Evolutionary conservation across 2,113 vertebrate genomes (phyloP), one percentile per base, ranked within the genome.

Genomic region (Coregonus clupeaformis): DNA sequence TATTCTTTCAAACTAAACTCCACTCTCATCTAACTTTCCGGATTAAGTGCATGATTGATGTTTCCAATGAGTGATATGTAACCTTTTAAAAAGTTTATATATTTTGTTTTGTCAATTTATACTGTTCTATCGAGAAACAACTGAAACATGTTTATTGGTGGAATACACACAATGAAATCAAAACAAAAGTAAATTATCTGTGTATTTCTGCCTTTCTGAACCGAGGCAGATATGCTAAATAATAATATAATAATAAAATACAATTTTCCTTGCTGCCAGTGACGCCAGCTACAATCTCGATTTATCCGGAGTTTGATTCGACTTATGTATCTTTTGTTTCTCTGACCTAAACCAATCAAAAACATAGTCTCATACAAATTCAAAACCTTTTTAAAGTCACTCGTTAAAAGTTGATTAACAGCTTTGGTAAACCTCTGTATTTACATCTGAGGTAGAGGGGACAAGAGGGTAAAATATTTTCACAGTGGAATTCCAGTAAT

Each of bases 1-100:
- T 89, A 88, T 88, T 67, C 76, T 81, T 85, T 84, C 80, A 85
- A 86, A 73, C 73, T 71, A 74, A 78, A 71, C 52, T 86, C 80
- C 77, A 55, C 52, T 20, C 52, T 55, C 52, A 55, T 55, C 4
- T 20, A 55, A 55, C 52, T 14, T 20, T 55, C 52, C 5, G 52
- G 52, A 20, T 1, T 55, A 75, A 59, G 30, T 29, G 0, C 71
- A 66, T 85, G 87, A 89, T 79, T 71, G 76, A 91, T 89, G 71
- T 63, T 30, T 66, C 57, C 59, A 77, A 77, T 76, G 83, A 88
- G 69, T 76, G 83, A 81, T 71, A 76, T 42, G 36, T 62, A 7
- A 29, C 29, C n/a, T 32, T 82, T 84, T 85, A 75, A 81, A 78
- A 72, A 76, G 71, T 76, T 72, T 65, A 52, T 75, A 20, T 20